Percentiles rank a stretch among this genome's conserved stretches.
These are phyloP conservation scores for Dicaeum eximium DNA, from an alignment of 2,113 vertebrate species.

Conservation along the genomic window DNA sequence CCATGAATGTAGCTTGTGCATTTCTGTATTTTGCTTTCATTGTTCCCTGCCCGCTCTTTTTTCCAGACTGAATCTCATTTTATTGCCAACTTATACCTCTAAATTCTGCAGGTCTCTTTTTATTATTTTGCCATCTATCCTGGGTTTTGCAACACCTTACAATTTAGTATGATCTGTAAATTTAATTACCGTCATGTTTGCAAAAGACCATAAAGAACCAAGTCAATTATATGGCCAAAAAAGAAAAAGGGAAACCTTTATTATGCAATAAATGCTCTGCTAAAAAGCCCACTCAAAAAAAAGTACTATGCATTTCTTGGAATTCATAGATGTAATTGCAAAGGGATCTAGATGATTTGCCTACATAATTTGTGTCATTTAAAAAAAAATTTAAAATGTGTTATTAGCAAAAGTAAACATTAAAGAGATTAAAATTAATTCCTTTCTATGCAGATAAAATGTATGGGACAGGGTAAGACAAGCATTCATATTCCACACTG, in stretches of 20 bases:
- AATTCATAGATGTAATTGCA: background rate
- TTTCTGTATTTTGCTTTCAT: slow-evolving; percentile 12
- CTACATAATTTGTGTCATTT: background rate
- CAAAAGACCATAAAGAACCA: slow-evolving; percentile 19
- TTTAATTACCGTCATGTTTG: slow-evolving; percentile 42
- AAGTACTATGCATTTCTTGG: background rate
- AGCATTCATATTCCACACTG: background rate
- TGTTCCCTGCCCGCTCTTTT: slow-evolving; percentile 2
- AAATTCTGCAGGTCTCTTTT: slow-evolving; percentile 38
- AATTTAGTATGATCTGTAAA: slow-evolving; percentile 49
- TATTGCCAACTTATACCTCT: slow-evolving; percentile 19
- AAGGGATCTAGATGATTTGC: background rate
- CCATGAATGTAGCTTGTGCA: background rate
- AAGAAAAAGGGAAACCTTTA: background rate
- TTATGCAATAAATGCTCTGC: slow-evolving; percentile 4
- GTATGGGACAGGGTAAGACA: background rate
- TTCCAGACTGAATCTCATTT: slow-evolving; percentile 13
- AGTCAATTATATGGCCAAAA: slow-evolving; percentile 28
- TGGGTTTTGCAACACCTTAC: slow-evolving; percentile 31
- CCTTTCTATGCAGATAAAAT: background rate
- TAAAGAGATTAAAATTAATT: background rate
- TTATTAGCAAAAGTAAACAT: background rate
- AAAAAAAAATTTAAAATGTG: background rate
- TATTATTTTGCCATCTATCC: slow-evolving; percentile 37
- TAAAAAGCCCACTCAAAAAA: background rate